These are phyloP conservation scores for Phaethornis superciliosus DNA, from an alignment of 2,113 vertebrate genomes.

Conservation along the genomic window DNA sequence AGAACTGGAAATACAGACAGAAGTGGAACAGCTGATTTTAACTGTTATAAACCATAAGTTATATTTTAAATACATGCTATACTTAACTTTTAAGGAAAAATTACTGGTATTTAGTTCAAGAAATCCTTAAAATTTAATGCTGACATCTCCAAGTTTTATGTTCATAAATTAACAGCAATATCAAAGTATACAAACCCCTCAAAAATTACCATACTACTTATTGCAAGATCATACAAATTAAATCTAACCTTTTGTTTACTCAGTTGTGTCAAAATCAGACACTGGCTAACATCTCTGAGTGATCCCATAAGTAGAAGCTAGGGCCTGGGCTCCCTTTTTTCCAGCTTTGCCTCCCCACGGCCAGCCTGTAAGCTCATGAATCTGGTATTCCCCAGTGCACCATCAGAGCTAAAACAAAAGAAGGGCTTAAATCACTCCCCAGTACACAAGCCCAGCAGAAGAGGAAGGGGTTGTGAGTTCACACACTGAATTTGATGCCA, in stretches of 20 bases:
- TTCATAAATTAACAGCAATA: background rate
- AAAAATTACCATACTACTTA: background rate
- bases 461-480: background rate
- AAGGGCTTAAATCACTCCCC: background rate
- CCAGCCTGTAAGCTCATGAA: background rate
- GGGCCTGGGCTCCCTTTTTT: background rate
- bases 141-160: background rate
- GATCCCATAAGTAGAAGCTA: background rate
- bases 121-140: background rate
- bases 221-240: background rate
- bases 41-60: background rate
- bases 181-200: background rate
- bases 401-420: background rate
- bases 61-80: background rate
- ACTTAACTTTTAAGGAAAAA: background rate
- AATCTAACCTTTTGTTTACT: background rate
- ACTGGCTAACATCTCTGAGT: background rate
- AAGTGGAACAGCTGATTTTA: slow-evolving; percentile 17
- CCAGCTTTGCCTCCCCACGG: fast-evolving
- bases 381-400: background rate
- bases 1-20: background rate
- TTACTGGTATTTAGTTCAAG: background rate
- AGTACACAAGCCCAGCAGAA: background rate
- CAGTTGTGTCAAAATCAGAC: background rate
- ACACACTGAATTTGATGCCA: fast-evolving